phyloP scores from a whole-genome alignment of 2,888 invertebrate species.

The Ornithoptera alexandrae region DNA sequence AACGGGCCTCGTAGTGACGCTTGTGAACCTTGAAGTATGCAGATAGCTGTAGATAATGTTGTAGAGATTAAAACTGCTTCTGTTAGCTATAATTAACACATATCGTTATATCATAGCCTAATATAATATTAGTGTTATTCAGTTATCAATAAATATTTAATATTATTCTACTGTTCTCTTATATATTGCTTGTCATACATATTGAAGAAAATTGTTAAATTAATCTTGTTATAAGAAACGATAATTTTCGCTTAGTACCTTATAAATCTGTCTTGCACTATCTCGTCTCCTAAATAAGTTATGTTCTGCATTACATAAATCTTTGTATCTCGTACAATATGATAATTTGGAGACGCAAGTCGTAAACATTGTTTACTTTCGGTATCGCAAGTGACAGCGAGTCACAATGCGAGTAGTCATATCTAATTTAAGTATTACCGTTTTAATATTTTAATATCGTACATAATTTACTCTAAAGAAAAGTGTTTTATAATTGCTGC shows the following conservation, averaged over 20 bases:
- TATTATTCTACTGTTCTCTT: no score
- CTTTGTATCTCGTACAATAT: not conserved
- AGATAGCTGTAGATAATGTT: conserved; percentile 23
- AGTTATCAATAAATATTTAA: not conserved
- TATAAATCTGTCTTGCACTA: no score
- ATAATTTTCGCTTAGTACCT: no score
- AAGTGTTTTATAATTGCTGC: conserved; percentile 8
- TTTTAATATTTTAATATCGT: conserved; percentile 3
- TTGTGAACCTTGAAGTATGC: conserved; percentile 20
- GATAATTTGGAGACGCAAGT: not conserved
- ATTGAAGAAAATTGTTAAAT: no score
- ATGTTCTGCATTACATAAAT: no score
- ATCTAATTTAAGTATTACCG: not conserved
- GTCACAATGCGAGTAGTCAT: not conserved
- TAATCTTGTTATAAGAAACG: no score
- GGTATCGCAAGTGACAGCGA: not conserved
- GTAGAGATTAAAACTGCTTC: conserved; percentile 19
- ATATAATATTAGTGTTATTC: not conserved
- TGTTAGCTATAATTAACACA: conserved; percentile 11
- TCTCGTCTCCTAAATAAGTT: no score
- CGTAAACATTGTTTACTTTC: not conserved
- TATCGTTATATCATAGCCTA: not conserved
- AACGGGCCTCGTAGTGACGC: conserved; percentile 7
- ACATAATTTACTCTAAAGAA: conserved; percentile 17
- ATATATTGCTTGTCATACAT: no score